Evolutionary conservation across 2,797 vertebrate species (phyloP), one percentile per base, ranked within the genome.

Genomic region (Danio jaintianensis): DNA sequence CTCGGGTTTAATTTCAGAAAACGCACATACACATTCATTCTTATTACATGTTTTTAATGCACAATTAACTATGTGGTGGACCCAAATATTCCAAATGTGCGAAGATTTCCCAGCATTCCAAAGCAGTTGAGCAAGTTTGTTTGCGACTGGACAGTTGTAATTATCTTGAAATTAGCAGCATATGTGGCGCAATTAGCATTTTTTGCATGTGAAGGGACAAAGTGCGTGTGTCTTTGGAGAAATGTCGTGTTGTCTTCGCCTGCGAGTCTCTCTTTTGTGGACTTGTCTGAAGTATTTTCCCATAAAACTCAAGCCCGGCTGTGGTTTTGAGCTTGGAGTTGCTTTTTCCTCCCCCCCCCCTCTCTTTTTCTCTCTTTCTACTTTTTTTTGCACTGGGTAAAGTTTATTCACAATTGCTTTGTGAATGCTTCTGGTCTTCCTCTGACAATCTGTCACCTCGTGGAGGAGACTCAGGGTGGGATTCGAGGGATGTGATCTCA

Each of bases 201-300:
- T 29, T 82, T 73, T 82, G 50, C 38, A 56, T 72, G 22, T 55
- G 36, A 22, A 43, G 56, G 67, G 55, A 58, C 38, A 42, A 15
- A 72, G 38, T 45, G 47, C 47, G 6, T 50, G 67, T 12, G 36
- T 66, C 40, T 80, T 61, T 11, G 6, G 16, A 68, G 45, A 48
- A 67, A 50, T 61, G 68, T 64, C 12, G 4, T 75, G 20, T 73
- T 69, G 55, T 75, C 47, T 69, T 67, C 4, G 13, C 16, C 50
- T 67, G 38, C 11, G 7, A 74, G 75, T 45, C 72, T 58, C 72
- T 79, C 55, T 74, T 52, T 84, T 82, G 63, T 82, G 75, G 82
- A 84, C 80, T 79, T 86, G 77, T 76, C 58, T 82, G 77, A 88
- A 90, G 87, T 83, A 88, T 85, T 87, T 90, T 88, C 88, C 87